A percentile compares a stretch with the other conserved stretches of the same genome.
Evolutionary conservation across 92 coral and sea anemone species (phyloP).

Genomic region (Siderastrea siderea): DNA sequence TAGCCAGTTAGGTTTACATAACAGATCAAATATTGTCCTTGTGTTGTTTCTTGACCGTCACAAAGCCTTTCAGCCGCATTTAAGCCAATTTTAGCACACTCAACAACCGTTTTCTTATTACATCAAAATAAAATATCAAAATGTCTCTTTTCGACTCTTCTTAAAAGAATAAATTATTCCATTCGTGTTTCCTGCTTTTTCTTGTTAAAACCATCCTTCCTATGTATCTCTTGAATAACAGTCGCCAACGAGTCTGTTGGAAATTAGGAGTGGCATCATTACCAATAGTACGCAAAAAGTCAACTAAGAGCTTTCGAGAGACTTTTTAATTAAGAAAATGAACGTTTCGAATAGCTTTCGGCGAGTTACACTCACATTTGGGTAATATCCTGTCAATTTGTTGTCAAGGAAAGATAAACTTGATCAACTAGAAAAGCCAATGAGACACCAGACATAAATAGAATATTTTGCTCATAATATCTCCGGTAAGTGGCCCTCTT

Average conservation of each 20-base stretch:
- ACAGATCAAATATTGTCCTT: too few species aligned
- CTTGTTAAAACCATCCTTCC: too few species aligned
- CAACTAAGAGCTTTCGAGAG: background rate
- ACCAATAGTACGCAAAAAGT: background rate
- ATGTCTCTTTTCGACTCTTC: too few species aligned
- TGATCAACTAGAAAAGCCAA: background rate
- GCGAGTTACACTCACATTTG: background rate
- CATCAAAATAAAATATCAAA: too few species aligned
- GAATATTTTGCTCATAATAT: background rate
- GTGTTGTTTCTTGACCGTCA: too few species aligned
- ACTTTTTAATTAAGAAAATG: background rate
- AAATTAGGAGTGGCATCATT: background rate
- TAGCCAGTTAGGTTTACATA: too few species aligned
- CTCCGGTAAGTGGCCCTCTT: background rate
- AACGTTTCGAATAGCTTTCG: background rate
- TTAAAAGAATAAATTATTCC: too few species aligned
- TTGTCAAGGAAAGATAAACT: constrained; percentile 20
- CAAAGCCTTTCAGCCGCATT: too few species aligned
- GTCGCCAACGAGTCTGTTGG: background rate
- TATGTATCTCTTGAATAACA: too few species aligned
- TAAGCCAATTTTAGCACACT: too few species aligned
- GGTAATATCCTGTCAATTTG: constrained; percentile 26
- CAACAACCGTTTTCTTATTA: too few species aligned
- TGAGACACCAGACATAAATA: constrained; percentile 19
- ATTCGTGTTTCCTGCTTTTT: too few species aligned